Evolutionary conservation across 2,888 invertebrate species (phyloP).

Genomic region (Orthosia cruda): DNA sequence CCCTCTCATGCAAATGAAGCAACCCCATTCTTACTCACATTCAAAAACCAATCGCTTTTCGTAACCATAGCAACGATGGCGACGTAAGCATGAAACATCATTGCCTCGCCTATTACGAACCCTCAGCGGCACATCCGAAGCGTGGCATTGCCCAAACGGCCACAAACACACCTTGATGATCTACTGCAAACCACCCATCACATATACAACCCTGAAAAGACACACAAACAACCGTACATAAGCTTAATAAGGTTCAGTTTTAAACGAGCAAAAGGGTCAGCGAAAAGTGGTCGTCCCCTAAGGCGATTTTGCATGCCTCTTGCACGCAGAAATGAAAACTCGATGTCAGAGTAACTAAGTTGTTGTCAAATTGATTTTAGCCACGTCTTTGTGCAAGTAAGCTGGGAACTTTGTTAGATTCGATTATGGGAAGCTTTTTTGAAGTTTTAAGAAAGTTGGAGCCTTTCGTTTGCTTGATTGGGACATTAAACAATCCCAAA

Average conservation of each 20-base stretch:
- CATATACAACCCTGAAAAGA: neutral
- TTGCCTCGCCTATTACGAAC: constrained; percentile 76
- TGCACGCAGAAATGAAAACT: constrained; percentile 84
- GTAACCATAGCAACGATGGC: constrained; percentile 63
- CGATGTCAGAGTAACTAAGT: constrained; percentile 75
- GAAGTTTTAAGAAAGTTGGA: neutral
- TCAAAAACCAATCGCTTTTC: constrained; percentile 60
- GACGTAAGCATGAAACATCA: constrained; percentile 70
- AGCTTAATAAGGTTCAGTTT: constrained; percentile 22
- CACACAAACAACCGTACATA: neutral
- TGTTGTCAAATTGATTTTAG: constrained; percentile 74
- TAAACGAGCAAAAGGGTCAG: constrained; percentile 32
- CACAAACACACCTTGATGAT: constrained; percentile 68
- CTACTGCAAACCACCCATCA: constrained; percentile 40
- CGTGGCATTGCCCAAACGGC: constrained; percentile 67
- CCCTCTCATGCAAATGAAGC: neutral
- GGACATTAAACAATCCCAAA: neutral
- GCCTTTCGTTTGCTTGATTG: neutral
- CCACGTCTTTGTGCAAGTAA: constrained; percentile 62
- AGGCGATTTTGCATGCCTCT: constrained; percentile 81
- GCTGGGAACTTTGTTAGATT: constrained; percentile 56
- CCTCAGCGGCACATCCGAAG: constrained; percentile 63
- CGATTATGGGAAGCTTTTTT: constrained; percentile 8
- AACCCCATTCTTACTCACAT: constrained; percentile 11
- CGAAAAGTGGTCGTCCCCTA: constrained; percentile 66